Evolutionary conservation across 2,888 invertebrate genomes (phyloP), one percentile per base, ranked within the genome.

Genomic region (Lumbricus terrestris): DNA sequence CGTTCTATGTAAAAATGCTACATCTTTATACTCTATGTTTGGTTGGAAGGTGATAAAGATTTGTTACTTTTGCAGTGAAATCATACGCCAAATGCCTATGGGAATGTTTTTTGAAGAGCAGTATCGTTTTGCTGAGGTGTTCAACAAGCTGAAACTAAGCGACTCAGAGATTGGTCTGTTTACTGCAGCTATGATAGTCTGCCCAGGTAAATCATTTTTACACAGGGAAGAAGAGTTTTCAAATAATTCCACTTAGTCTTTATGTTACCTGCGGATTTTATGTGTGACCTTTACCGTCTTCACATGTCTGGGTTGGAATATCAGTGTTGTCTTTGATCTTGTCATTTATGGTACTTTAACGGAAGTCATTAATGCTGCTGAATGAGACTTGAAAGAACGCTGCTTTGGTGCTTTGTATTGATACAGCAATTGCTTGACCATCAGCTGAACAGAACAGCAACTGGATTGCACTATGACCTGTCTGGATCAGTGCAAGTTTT

Each of bases 91-190:
- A 37, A 91, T 90, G 89, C 91, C 91, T 8, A 20, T 91, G 90
- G 90, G 91, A 20, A 83, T 89, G 42, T 91, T 91, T 42, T 92
- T 95, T 90, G 93, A 93, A 37, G 94, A 94, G 92, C 94, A 95
- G 92, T 95, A 95, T 92, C 93, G 92, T 69, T 93, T 95, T 33
- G 93, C 94, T 3, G 92, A 92, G 54, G 91, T 93, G 91, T 92
- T 94, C 88, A 95, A 94, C 90, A 92, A 93, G 6, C 91, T 94
- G 38, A 91, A 92, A 37, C 91, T 95, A 89, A 93, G 93, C 6
- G 94, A 95, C 91, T 92, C 93, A n/a, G 95, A 95, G 92, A 93
- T 94, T 42, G 95, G 94, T 3, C 91, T 95, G 29, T 94, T 94
- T 90, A 93, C 94, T 23, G 94, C 94, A 40, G 90, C 93, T 34